Evolutionary conservation across 2,888 invertebrate genomes (phyloP), one percentile per base, ranked within the genome.

Genomic region (Luperina testacea): DNA sequence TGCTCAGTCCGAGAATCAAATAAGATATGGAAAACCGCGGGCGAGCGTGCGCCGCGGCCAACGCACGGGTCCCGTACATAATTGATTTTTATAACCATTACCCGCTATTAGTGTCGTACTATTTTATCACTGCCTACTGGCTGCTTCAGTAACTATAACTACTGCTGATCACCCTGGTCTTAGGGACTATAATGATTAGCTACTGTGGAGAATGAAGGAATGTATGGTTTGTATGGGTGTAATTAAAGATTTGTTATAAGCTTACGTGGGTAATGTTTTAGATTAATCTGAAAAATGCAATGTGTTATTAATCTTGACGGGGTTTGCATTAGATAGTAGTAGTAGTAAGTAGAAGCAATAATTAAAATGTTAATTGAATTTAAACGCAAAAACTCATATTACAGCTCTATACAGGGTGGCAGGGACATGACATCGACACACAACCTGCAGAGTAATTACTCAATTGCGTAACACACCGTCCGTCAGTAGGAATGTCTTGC

Each of bases 21-120:
- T 95, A 94, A 95, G 95, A 94, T 95, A 94, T 94, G 94, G 93
- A 93, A 94, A 94, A 94, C 94, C 93, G 91, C 91, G 92, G 91
- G 89, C 89, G 92, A 88, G 92, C 92, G 91, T 88, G 90, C 88
- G 89, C 87, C 86, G 86, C 81, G 73, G 32, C 77, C 65, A 75
- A 32, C 74, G 78, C 84, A 65, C 81, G 88, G 90, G 92, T 92
- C 89, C 92, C 90, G 90, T 90, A 90, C 79, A 88, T 88, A 90
- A 90, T 89, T 90, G 88, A 87, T 85, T 87, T 85, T 88, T 89
- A 88, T 87, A 87, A 81, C 85, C 86, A 87, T 90, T 87, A 89
- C 72, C 38, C 72, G 32, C 81, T 75, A 86, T 88, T 82, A 79
- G 72, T 76, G 82, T 79, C 75, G 20, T 48, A 71, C 51, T 85